A percentile compares a stretch with the other conserved stretches of the same genome.
These are phyloP conservation scores for Gymnorhina tibicen DNA, from an alignment of 2,113 vertebrate species.

Conservation along the genomic window DNA sequence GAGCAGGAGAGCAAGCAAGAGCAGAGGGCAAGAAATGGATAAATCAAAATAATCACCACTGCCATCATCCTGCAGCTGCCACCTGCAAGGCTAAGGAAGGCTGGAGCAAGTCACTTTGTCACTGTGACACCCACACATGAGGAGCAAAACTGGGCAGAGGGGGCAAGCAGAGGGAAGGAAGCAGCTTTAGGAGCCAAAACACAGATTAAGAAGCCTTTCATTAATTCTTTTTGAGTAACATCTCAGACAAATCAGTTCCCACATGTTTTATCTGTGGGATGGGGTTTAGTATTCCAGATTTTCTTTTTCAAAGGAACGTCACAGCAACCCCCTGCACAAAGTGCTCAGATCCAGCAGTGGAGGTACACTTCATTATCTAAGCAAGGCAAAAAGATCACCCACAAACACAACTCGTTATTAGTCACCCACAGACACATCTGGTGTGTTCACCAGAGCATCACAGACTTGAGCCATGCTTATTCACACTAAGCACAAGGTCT, in stretches of 20 bases:
- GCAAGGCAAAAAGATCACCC: not conserved
- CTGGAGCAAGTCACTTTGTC: not conserved
- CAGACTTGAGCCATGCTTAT: not conserved
- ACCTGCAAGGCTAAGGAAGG: not conserved
- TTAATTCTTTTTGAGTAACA: not conserved
- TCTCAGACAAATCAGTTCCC: not conserved
- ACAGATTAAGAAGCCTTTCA: not conserved
- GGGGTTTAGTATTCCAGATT: not conserved
- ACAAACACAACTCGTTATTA: not conserved
- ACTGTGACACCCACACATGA: not conserved
- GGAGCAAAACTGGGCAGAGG: not conserved
- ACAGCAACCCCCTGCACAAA: not conserved
- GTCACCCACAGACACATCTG: not conserved
- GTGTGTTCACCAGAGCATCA: not conserved
- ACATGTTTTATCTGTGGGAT: not conserved
- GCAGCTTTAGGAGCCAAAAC: not conserved
- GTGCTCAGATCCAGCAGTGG: not conserved
- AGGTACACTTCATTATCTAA: not conserved
- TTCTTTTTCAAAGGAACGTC: not conserved
- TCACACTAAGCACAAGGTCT: not conserved
- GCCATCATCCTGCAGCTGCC: not conserved
- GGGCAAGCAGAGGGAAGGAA: not conserved
- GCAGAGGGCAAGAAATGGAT: not conserved
- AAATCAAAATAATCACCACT: not conserved
- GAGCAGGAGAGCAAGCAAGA: not conserved